Base-by-base conservation (phyloP, 2,113 vertebrate genomes). In the Rhagologus leucostigma region DNA sequence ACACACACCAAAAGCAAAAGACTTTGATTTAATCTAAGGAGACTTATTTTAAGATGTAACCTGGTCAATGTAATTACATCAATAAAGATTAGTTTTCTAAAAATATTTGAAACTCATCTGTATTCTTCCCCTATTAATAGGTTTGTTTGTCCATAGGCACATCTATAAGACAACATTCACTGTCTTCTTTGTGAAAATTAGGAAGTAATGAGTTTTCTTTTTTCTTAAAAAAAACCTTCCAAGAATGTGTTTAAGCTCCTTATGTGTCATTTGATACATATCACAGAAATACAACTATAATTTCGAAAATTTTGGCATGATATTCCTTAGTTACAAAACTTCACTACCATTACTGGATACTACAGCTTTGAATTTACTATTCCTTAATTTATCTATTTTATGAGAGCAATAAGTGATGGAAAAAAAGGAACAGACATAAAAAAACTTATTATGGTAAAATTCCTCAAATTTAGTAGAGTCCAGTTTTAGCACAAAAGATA, bases 231-330 rank as follows among this genome's bases (percentile, higher is more conserved):
- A 23, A 39, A 67, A 75, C 11, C 5, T 46, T 15, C 5, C 39
- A 68, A 68, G 13, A 82, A 47, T 6, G 5, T 18, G 8, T 68
- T 60, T 97, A 97, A 97, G 95, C 80, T 90, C 87, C 84, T 97
- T 97, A 96, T 30, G 22, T 60, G 93, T 85, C 75, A 97, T 87
- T 92, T 96, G 89, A 98, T 94, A 93, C 39, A 49, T 7, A 95
- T 35, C 83, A 94, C 84, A 65, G 57, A 96, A 93, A 91, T 81
- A 94, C 39, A 75, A 84, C 62, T 30, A 88, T 73, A 75, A 91
- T 86, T 90, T 65, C 77, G 50, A 57, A 27, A 47, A 35, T 69
- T 83, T 74, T 37, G 47, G 33, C 29, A 44, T 44, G 29, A 60
- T 78, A 69, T 65, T 89, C 32, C 77, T 84, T 68, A 81, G 65